phyloP scores from a whole-genome alignment of 2,888 invertebrate species.

The Willowsia nigromaculata region DNA sequence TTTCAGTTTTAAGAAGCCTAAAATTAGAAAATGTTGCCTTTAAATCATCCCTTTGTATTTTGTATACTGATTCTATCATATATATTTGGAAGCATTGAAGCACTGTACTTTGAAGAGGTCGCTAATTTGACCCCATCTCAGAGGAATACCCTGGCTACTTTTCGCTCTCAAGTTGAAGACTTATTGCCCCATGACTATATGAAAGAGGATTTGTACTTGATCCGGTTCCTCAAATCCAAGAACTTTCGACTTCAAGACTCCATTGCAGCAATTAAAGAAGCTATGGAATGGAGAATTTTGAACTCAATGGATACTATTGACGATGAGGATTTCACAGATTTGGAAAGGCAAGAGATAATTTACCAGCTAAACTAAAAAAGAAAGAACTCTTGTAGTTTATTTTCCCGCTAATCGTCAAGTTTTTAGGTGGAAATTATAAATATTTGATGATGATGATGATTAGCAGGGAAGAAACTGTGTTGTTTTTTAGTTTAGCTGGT shows the following conservation, averaged over 20 bases:
- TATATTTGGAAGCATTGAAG: neutral
- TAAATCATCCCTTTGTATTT: too few relatives aligned
- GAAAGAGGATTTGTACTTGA: slow-evolving; percentile 51
- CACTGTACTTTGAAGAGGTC: slow-evolving; percentile 35
- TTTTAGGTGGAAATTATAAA: too few relatives aligned
- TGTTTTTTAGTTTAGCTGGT: too few relatives aligned
- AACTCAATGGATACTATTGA: slow-evolving; percentile 39
- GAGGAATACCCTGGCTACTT: neutral
- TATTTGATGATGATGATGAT: too few relatives aligned
- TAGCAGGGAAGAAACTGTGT: too few relatives aligned
- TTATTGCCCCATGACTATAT: slow-evolving; percentile 50
- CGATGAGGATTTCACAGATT: slow-evolving; percentile 51
- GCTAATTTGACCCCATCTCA: slow-evolving; percentile 14
- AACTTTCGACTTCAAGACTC: slow-evolving; percentile 32
- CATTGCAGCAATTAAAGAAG: slow-evolving; percentile 14
- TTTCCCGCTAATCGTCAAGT: too few relatives aligned
- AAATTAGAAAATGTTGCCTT: too few relatives aligned
- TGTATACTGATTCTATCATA: too few relatives aligned
- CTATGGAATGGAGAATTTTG: slow-evolving; percentile 28
- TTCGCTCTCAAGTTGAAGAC: slow-evolving; percentile 12
- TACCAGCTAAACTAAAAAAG: too few relatives aligned
- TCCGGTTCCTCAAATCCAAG: slow-evolving; percentile 36
- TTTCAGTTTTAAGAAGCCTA: too few relatives aligned
- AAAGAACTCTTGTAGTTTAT: too few relatives aligned
- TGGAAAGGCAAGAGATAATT: too few relatives aligned